Evolutionary conservation across 2,797 vertebrate species (phyloP).

Genomic region (Tenualosa thibaudeaui): DNA sequence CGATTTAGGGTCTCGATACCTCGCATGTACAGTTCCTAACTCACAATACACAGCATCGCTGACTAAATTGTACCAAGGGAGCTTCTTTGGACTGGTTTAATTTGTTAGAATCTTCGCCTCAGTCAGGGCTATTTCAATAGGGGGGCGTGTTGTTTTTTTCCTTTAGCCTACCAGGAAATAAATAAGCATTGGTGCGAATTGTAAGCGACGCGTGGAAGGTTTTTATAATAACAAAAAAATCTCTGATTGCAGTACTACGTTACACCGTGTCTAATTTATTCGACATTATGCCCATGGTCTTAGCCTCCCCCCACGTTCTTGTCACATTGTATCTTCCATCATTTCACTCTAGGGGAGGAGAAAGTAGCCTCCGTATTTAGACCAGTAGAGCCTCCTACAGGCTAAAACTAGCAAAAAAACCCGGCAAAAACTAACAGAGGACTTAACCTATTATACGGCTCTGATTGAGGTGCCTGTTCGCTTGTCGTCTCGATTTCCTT

Average conservation of each 20-base stretch:
- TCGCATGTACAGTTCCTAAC: too few relatives aligned
- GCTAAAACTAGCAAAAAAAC: too few relatives aligned
- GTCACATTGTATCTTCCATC: conserved; percentile 27
- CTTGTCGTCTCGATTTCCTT: too few relatives aligned
- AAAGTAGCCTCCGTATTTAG: not conserved
- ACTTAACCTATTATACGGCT: too few relatives aligned
- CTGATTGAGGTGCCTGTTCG: too few relatives aligned
- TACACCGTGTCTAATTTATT: not conserved
- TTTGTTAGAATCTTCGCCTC: not conserved
- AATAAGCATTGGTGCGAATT: not conserved
- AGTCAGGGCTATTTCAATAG: not conserved
- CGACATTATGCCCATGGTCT: not conserved
- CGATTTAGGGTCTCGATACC: not conserved
- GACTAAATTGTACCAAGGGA: not conserved
- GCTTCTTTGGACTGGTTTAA: not conserved
- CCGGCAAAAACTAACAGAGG: too few relatives aligned
- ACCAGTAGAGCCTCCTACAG: too few relatives aligned
- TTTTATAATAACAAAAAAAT: not conserved
- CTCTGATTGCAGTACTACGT: not conserved
- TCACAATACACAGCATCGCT: not conserved
- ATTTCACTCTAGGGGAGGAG: conserved; percentile 31
- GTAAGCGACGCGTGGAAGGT: not conserved
- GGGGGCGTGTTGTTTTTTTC: not conserved
- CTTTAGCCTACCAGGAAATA: too few relatives aligned
- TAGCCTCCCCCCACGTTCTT: conserved; percentile 15